Base-by-base conservation (phyloP, 2,113 vertebrate species). In the Engystomops pustulosus region DNA sequence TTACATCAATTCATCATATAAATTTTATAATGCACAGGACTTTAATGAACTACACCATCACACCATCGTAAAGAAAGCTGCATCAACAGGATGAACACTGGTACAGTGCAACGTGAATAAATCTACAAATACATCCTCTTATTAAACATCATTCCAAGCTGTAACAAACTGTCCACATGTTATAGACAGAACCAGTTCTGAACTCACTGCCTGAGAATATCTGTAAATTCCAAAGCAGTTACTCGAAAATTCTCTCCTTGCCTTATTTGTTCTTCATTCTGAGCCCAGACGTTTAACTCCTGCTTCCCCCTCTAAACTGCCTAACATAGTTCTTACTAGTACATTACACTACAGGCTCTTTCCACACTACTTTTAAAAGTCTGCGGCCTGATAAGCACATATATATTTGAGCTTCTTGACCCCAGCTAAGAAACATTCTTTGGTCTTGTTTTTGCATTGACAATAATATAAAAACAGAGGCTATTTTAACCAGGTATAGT, bases 221-320 rank as follows among this genome's bases (percentile, higher is more conserved):
- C 34, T 78, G 77, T 65, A 25, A 79, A 79, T 79, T 79, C 58
- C 77, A 47, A 79, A 65, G 77, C 34, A 30, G 77, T 67, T 67
- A 67, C 77, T 79, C 32, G 15, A 47, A 79, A n/a, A 79, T 62
- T 30, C 77, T 65, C n/a, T 67, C 77, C 27, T 79, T 79, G 77
- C 77, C 77, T 79, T 67, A 62, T 67, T 62, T 65, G 77, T 79
- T 79, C 77, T 65, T 79, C 11, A 23, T 45, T 45, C 55, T 20
- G 23, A 41, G 20, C 12, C 55, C n/a, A 27, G 76, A 41, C 34
- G 44, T 38, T 65, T 62, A 79, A 62, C 76, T 79, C 34, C 55
- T 62, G 53, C 76, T 79, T 30, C 23, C 45, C 76, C 55, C 41
- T 30, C 27, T 53, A 8, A 34, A 32, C 60, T 74, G 25, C 44